Evolutionary conservation across 2,797 vertebrate species (phyloP), one percentile per base, ranked within the genome.

Genomic region (Gymnoscopelus braueri): DNA sequence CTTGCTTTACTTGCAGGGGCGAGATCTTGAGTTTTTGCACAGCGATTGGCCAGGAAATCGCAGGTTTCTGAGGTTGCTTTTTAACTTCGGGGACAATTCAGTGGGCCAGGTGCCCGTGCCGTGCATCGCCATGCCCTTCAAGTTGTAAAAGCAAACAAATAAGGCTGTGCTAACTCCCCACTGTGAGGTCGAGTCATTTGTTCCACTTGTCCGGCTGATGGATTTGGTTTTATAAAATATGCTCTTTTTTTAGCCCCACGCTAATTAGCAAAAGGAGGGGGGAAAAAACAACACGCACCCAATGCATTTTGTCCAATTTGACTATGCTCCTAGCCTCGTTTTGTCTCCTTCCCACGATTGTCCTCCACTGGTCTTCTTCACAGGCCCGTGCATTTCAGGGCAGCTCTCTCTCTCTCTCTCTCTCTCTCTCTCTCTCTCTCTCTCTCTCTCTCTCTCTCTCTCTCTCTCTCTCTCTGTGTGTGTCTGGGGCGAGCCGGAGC

Each of bases 171-270:
- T 48, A 81, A 87, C 81, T 80, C 87, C 32, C 88, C 66, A 4
- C 88, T 82, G 88, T 74, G 90, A 91, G 90, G 84, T 89, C 75
- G 76, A 73, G 86, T 91, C 84, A 86, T 93, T 93, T 91, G 91
- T 93, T 93, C 93, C 89, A 93, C 91, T 87, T 92, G 94, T 94
- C 93, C 78, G 23, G 80, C 92, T 94, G 93, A 94, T 95, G 89
- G 89, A 94, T 95, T 92, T 89, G 75, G 85, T 90, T 93, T 92
- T 89, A 83, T 85, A 84, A 84, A 90, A 82, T 89, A 74, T 80
- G 72, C 71, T 6, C 92, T 93, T 93, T 91, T 92, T 94, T 92
- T 93, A 93, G 90, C 87, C 74, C 79, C 52, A 15, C 71, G 52
- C 88, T 93, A 92, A 94, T 93, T 92, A 88, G 84, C 85, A 73